Evolutionary conservation across 2,113 vertebrate species (phyloP), one percentile per base, ranked within the genome.

Genomic region (Spea multiplicata): DNA sequence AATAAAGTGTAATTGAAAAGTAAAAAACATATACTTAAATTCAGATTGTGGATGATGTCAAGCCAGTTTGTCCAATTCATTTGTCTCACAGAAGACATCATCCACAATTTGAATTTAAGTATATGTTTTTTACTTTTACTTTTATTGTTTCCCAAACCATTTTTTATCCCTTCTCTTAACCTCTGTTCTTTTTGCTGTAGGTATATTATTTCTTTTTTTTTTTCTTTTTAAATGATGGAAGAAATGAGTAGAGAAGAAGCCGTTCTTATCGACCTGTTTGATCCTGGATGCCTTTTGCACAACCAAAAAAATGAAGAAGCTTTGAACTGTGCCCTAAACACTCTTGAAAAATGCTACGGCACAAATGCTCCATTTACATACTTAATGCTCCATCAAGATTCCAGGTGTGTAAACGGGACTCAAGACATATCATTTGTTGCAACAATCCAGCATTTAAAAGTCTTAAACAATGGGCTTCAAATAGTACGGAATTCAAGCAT

Each of bases 211-310:
- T 30, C 1, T 30, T 30, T 2, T 30, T 13, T 59, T 13, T 16
- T 77, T n/a, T n/a, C n/a, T n/a, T n/a, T 64, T 61, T 62, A 59
- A 14, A 76, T 72, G 16, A 59, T 48, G 82, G 66, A 57, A 74
- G 53, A 59, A 73, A 50, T 55, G 30, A 12, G 69, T 44, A 91
- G 90, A 88, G 84, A 85, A 69, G 90, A 92, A 85, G 88, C 87
- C 5, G 76, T 91, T 65, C 57, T 93, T 82, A 78, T 93, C 75
- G 91, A 93, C 76, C 76, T 93, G 6, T 92, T 86, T 78, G 79
- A 53, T 75, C 83, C 83, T 50, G 73, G 84, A 75, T 47, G 48
- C 30, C 70, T 73, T 66, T 73, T 70, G 66, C 84, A 82, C 78
- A 73, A 76, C 74, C 83, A 46, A 53, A 70, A 48, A 70, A 61